These are phyloP conservation scores for Myotis pilosus DNA, from an alignment of 2,797 vertebrate species.

Conservation along the genomic window DNA sequence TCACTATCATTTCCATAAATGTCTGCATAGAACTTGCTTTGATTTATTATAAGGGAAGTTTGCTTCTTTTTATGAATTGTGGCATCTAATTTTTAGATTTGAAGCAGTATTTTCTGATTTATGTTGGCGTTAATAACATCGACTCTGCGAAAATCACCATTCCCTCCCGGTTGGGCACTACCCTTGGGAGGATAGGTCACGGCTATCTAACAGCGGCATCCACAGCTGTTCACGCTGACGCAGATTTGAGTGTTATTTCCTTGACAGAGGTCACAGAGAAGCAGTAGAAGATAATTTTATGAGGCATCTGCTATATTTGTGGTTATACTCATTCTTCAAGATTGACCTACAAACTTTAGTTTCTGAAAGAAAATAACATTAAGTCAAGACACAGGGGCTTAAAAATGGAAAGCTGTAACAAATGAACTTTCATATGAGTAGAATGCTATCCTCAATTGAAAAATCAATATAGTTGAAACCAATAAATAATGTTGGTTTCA, in stretches of 20 bases:
- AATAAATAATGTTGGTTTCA: constrained; percentile 70
- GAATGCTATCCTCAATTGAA: constrained; percentile 68
- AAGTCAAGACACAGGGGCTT: constrained; percentile 63
- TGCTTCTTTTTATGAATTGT: constrained; percentile 75
- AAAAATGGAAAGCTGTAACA: constrained; percentile 70
- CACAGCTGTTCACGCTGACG: constrained; percentile 82
- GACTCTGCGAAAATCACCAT: constrained; percentile 79
- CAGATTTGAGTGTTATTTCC: constrained; percentile 80
- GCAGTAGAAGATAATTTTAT: constrained; percentile 85
- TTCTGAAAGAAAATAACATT: constrained; percentile 76
- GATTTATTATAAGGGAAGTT: constrained; percentile 67
- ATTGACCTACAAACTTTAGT: constrained; percentile 79
- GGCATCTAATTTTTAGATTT: constrained; percentile 77
- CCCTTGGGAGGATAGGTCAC: constrained; percentile 83
- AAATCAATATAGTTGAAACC: constrained; percentile 76
- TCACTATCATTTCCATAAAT: constrained; percentile 59
- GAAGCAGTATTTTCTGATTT: constrained; percentile 81
- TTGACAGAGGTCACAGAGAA: constrained; percentile 83
- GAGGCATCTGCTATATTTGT: constrained; percentile 84
- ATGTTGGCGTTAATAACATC: constrained; percentile 84
- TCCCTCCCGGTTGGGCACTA: constrained; percentile 76
- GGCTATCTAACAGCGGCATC: constrained; percentile 78
- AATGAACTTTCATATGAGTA: constrained; percentile 71
- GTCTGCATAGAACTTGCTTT: constrained; percentile 16
- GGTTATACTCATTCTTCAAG: constrained; percentile 80